phyloP scores from a whole-genome alignment of 2,888 invertebrate species.

The Zygothrica quintamaculata region DNA sequence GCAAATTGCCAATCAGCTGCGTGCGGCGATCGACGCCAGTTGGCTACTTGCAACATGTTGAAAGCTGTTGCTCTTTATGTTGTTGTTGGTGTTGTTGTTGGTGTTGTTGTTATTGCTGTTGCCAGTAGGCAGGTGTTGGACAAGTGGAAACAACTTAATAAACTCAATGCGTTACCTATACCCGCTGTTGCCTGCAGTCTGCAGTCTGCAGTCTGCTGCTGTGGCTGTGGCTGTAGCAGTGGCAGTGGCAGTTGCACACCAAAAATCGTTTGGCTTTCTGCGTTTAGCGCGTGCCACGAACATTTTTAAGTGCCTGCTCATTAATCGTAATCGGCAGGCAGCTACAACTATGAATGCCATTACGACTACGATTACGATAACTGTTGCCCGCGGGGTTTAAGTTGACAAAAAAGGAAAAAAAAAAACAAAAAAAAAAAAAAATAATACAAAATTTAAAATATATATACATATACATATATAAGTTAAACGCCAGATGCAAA shows the following conservation, averaged over 20 bases:
- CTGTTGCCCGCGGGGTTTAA: constrained; percentile 39
- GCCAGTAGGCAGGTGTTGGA: constrained; percentile 57
- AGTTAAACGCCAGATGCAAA: background rate
- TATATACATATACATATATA: background rate
- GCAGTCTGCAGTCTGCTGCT: too few species aligned
- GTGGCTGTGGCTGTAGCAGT: background rate
- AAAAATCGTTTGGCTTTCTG: constrained; percentile 41
- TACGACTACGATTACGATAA: constrained; percentile 31
- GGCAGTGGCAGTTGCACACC: constrained; percentile 1
- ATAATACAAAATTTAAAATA: background rate
- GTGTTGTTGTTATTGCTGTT: too few species aligned
- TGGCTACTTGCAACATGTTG: constrained; percentile 35
- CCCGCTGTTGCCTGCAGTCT: background rate
- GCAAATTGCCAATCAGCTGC: constrained; percentile 81
- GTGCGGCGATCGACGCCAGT: constrained; percentile 40
- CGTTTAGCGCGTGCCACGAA: constrained; percentile 74
- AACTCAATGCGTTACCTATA: constrained; percentile 24
- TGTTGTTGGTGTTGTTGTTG: too few species aligned
- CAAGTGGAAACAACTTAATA: constrained; percentile 64
- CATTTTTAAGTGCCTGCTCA: constrained; percentile 80
- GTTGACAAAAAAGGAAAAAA: constrained; percentile 48
- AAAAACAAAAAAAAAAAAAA: constrained; percentile 2
- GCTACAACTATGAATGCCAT: background rate
- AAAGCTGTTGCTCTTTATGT: constrained; percentile 40
- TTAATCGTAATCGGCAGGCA: constrained; percentile 82